Evolutionary conservation across 1,140 invertebrate species (phyloP), one percentile per base, ranked within the genome.

Genomic region (Halotydeus destructor): DNA sequence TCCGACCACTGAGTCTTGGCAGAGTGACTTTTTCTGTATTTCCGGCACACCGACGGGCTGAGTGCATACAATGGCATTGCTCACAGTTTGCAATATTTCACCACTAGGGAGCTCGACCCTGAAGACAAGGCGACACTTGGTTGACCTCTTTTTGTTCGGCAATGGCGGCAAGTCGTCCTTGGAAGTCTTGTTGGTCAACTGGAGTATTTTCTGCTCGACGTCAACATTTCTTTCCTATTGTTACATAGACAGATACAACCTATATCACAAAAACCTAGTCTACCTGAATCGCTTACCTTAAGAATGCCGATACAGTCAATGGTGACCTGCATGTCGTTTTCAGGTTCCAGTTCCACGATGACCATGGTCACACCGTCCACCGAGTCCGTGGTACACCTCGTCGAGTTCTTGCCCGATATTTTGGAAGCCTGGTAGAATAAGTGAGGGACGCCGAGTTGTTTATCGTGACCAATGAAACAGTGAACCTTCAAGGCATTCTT

Each of bases 11-110:
- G 74, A 70, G 53, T 75, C 79, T 24, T 41, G 42, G 16, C 70
- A 71, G 5, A 86, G 56, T 0, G 85, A 93, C 57, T 88, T 86
- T 57, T 88, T 85, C 52, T 78, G 83, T 41, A 94, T 88, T 63
- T 96, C 89, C 12, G 89, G 89, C 30, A 85, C 74, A 32, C 88
- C 89, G 5, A 85, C 78, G 11, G 86, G 86, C 67, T 96, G 88
- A 35, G 86, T 49, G 24, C 89, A 96, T 47, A 86, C 74, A 50
- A 96, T 96, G 28, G 83, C 80, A 41, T 83, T 76, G 21, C 85
- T 93, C 53, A 80, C 78, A 38, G 79, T 72, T 68, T 94, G 86
- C n/a, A 96, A 62, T 0, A 78, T 80, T 60, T 85, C 80, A 3
- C 63, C 69, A 55, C 78, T 72, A n/a, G 50, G 50, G 43, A 93